Conservation (phyloP, 2,888 invertebrate species). For the Rotaria magnacalcarata region DNA sequence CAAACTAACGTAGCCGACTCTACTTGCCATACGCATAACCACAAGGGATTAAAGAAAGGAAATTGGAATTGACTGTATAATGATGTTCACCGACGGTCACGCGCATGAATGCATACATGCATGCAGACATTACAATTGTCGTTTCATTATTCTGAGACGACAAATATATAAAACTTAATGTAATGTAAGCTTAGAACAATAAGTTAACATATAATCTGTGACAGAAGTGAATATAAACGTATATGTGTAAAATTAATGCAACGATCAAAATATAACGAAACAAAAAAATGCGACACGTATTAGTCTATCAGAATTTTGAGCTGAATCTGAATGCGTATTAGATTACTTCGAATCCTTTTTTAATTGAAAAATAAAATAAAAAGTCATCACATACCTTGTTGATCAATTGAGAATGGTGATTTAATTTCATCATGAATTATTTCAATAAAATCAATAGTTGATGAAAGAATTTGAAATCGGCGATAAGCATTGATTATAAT, state of each 20-base stretch:
- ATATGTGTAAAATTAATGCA: too few species aligned
- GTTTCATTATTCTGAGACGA: constrained; percentile 17
- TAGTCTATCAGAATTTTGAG: background rate
- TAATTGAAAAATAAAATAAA: background rate
- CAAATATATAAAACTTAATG: background rate
- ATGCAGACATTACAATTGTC: constrained; percentile 23
- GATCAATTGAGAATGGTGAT: background rate
- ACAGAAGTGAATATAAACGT: background rate
- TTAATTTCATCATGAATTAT: background rate
- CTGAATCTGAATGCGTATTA: background rate
- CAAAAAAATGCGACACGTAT: background rate
- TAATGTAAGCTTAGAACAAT: background rate
- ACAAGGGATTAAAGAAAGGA: constrained; percentile 25
- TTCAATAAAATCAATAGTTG: constrained; percentile 16
- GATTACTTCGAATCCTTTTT: constrained; percentile 9
- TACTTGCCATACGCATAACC: background rate
- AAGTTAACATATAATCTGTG: background rate
- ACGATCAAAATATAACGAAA: background rate
- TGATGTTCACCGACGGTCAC: constrained; percentile 8
- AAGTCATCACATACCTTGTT: background rate
- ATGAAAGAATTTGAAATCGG: background rate
- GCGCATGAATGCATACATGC: constrained; percentile 8
- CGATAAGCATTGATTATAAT: background rate
- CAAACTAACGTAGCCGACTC: background rate
- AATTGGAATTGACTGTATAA: constrained; percentile 25